A percentile compares a stretch with the other conserved stretches of the same genome.
phyloP scores from a whole-genome alignment of 2,797 vertebrate genomes.

The Epinephelus awoara region DNA sequence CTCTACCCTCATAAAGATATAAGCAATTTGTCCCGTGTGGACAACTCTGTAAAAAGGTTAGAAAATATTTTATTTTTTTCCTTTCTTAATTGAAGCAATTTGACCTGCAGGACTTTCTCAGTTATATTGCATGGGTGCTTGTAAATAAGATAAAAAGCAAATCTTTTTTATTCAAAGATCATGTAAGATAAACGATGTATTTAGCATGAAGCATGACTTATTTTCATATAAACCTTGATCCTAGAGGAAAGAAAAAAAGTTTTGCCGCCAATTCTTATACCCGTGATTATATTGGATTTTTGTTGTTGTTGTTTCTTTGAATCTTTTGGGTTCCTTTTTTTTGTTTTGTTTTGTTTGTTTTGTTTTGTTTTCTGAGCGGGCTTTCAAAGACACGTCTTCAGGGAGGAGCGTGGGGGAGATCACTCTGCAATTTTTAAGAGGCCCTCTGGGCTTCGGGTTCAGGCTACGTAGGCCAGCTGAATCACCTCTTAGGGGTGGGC shows the following conservation, averaged over 20 bases:
- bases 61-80: slow-evolving; percentile 88
- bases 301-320: slow-evolving; percentile 50
- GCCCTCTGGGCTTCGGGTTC: slow-evolving; percentile 57
- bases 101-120: slow-evolving; percentile 95
- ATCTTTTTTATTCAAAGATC: slow-evolving; percentile 97
- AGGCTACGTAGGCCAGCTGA: slow-evolving; percentile 70
- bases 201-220: slow-evolving; percentile 99
- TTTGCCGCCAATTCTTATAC: slow-evolving; percentile 97
- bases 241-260: slow-evolving; percentile 92
- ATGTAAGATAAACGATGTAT: slow-evolving; percentile 99
- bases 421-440: slow-evolving; percentile 65
- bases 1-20: slow-evolving; percentile 89
- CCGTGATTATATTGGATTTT: slow-evolving; percentile 90
- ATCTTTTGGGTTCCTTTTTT: slow-evolving; percentile 68
- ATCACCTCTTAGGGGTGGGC: slow-evolving; percentile 69
- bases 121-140: slow-evolving; percentile 97
- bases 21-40: slow-evolving; percentile 90
- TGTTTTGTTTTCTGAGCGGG: slow-evolving; percentile 89
- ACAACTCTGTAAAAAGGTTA: slow-evolving; percentile 92
- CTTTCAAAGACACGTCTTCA: slow-evolving; percentile 97
- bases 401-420: slow-evolving; percentile 90
- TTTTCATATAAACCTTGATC: slow-evolving; percentile 99
- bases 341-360: slow-evolving; percentile 72
- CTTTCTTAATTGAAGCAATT: slow-evolving; percentile 91
- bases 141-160: slow-evolving; percentile 90